Base-by-base conservation (phyloP, 2,888 invertebrate genomes). In the Eristalinus aeneus region DNA sequence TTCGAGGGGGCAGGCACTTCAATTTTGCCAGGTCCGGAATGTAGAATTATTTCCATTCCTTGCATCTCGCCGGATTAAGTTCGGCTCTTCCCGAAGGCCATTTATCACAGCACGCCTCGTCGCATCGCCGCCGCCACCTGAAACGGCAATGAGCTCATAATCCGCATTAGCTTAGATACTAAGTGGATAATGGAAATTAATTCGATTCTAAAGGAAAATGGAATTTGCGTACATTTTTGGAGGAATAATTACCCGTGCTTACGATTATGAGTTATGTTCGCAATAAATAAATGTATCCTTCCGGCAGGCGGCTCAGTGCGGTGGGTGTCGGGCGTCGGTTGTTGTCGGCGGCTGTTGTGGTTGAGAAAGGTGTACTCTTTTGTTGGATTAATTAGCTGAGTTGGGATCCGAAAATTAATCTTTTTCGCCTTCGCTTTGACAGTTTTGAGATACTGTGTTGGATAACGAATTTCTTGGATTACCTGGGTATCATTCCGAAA, bases 171-270 rank as follows among this genome's bases (percentile, higher is more conserved):
- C 72, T 80, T 68, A 71, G 75, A 80, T 72, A 63, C 56, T 73
- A 80, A 72, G 80, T 75, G 67, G 74, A 75, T 75, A 84, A 79
- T 79, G 75, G 61, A 74, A 84, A 79, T 84, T 67, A 75, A 73
- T 75, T 71, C 64, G 65, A 67, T 56, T 71, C 60, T 36, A 64
- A 74, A 36, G 69, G 63, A 32, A 60, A 58, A 32, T 12, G 23
- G 9, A 54, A 54, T 64, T 64, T 54, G 71, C 75, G 16, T 16
- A 27, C 39, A 32, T 39, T 64, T 58, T 31, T 9, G 36, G 36
- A 53, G 20, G 61, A 63, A 74, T 65, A 71, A 63, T 58, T 65
- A 61, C 60, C 39, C 60, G 16, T n/a, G 34, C 58, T 58, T 34
- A 80, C 23, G 54, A 56, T 27, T 80, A 56, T 74, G 74, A 80